Percentiles rank a stretch among this genome's conserved stretches.
These are phyloP conservation scores for Papilio dardanus DNA, from an alignment of 1,140 invertebrate genomes.

Conservation along the genomic window DNA sequence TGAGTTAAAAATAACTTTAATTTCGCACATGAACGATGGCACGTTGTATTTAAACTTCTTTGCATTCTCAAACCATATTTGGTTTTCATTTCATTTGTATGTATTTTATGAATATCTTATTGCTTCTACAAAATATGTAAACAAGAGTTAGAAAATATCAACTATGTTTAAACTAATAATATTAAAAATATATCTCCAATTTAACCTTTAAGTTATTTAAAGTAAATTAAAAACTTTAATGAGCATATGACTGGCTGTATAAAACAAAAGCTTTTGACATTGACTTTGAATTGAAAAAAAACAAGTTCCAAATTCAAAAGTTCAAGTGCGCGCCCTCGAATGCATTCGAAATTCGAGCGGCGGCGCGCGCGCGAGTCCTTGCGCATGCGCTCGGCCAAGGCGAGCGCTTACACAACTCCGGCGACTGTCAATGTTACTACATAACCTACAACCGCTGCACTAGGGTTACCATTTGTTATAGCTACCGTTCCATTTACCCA, in stretches of 20 bases:
- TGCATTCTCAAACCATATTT: slow-evolving; percentile 23
- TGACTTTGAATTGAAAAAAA: slow-evolving; percentile 38
- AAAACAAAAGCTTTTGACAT: slow-evolving; percentile 6
- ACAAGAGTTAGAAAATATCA: neutral
- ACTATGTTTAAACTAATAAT: neutral
- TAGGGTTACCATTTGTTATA: slow-evolving; percentile 39
- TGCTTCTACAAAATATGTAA: neutral
- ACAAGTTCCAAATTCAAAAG: slow-evolving; percentile 51
- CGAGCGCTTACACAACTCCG: slow-evolving; percentile 62
- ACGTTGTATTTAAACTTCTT: slow-evolving; percentile 23
- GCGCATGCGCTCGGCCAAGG: slow-evolving; percentile 74
- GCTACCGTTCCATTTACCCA: slow-evolving; percentile 8
- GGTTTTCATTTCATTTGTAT: slow-evolving; percentile 23
- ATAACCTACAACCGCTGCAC: slow-evolving; percentile 53
- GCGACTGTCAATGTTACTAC: slow-evolving; percentile 78
- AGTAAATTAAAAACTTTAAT: neutral
- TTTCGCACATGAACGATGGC: slow-evolving; percentile 33
- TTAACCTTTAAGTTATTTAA: too few species aligned
- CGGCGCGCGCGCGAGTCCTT: slow-evolving; percentile 59
- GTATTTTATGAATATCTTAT: neutral
- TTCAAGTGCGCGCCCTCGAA: slow-evolving; percentile 57
- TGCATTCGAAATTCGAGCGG: slow-evolving; percentile 43
- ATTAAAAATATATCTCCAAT: too few species aligned
- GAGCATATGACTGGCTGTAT: neutral
- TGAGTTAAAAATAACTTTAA: slow-evolving; percentile 39